phyloP scores from a whole-genome alignment of 2,888 invertebrate genomes.

The Cryptus armator region DNA sequence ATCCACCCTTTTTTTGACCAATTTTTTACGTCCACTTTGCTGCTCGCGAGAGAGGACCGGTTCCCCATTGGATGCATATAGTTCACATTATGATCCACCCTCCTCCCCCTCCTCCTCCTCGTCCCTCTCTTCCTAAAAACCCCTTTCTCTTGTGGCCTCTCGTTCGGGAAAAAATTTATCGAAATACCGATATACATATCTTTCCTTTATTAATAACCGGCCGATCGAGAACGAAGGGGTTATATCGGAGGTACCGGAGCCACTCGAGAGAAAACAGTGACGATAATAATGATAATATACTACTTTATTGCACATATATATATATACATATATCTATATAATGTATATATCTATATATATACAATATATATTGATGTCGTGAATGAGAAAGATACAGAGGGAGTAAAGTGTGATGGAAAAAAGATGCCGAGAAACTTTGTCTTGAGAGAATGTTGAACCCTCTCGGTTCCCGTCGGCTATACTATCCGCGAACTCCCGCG shows the following conservation, averaged over 20 bases:
- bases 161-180: slow-evolving; percentile 55
- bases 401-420: slow-evolving; percentile 20
- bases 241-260: slow-evolving; percentile 27
- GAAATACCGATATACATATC: slow-evolving; percentile 56
- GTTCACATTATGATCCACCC: slow-evolving; percentile 36
- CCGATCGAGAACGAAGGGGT: neutral
- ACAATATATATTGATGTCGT: slow-evolving; percentile 7
- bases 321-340: neutral
- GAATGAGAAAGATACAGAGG: slow-evolving; percentile 22
- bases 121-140: slow-evolving; percentile 45
- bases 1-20: slow-evolving; percentile 52
- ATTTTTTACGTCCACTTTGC: slow-evolving; percentile 61
- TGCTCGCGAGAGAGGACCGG: slow-evolving; percentile 38
- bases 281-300: slow-evolving; percentile 54
- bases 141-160: slow-evolving; percentile 55
- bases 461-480: neutral
- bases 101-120: slow-evolving; percentile 21
- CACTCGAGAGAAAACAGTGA: slow-evolving; percentile 25
- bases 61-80: slow-evolving; percentile 51
- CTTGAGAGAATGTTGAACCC: slow-evolving; percentile 58
- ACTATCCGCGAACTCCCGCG: slow-evolving; percentile 27
- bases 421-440: slow-evolving; percentile 49
- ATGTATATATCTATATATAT: slow-evolving; percentile 2
- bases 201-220: slow-evolving; percentile 57
- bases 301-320: slow-evolving; percentile 42